Conservation (phyloP, 2,797 vertebrate species). For the Ctenopoma kingsleyae region DNA sequence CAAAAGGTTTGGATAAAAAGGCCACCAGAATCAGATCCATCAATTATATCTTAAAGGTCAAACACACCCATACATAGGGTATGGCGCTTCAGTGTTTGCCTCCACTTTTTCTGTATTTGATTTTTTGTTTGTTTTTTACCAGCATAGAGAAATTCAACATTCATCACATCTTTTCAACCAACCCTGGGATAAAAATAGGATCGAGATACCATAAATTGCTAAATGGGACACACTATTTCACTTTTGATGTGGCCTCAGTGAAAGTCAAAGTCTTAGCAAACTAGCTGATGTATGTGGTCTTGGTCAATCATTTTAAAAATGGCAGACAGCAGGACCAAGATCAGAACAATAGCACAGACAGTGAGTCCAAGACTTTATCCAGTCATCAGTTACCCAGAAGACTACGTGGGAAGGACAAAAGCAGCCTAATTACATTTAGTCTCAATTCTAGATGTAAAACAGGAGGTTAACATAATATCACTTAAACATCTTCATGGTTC, state of each 20-base stretch:
- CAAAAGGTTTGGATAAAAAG: slow-evolving; percentile 51
- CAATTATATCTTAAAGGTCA: slow-evolving; percentile 68
- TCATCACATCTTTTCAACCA: slow-evolving; percentile 54
- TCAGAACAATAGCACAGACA: slow-evolving; percentile 71
- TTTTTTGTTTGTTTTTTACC: background rate
- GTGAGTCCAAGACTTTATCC: slow-evolving; percentile 75
- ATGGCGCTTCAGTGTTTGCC: slow-evolving; percentile 25
- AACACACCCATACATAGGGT: slow-evolving; percentile 22
- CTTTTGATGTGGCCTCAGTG: slow-evolving; percentile 48
- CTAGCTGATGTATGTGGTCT: slow-evolving; percentile 49
- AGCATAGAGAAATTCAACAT: slow-evolving; percentile 47
- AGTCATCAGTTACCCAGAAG: slow-evolving; percentile 80
- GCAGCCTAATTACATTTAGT: slow-evolving; percentile 86
- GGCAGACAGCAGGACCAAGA: slow-evolving; percentile 51
- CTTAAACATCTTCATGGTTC: slow-evolving; percentile 87
- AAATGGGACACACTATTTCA: slow-evolving; percentile 41
- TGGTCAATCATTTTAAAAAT: slow-evolving; percentile 61
- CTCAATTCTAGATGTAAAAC: slow-evolving; percentile 84
- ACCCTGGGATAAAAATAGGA: slow-evolving; percentile 40
- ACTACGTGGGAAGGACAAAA: slow-evolving; percentile 78
- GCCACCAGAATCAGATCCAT: slow-evolving; percentile 47
- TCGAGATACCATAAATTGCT: slow-evolving; percentile 53
- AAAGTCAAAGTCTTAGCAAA: slow-evolving; percentile 49
- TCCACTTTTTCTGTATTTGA: slow-evolving; percentile 28
- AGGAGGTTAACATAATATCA: slow-evolving; percentile 89